phyloP scores from a whole-genome alignment of 1,140 invertebrate genomes.

The Penaeus indicus region DNA sequence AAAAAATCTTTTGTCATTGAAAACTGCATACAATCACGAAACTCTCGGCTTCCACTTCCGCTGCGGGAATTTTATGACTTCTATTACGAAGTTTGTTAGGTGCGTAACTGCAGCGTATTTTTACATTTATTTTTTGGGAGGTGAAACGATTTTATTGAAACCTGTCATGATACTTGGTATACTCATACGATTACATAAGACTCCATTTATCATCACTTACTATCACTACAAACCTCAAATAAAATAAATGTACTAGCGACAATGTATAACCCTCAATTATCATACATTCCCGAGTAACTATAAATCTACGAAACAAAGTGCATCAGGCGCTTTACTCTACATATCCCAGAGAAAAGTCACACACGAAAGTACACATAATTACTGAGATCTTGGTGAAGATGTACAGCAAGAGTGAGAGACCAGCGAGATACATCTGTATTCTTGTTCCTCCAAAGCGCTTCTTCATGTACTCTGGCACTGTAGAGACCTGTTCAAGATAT shows the following conservation, averaged over 20 bases:
- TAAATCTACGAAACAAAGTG: background rate
- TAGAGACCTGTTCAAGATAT: constrained; percentile 67
- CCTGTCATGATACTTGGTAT: background rate
- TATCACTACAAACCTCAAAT: background rate
- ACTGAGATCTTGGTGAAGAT: constrained; percentile 76
- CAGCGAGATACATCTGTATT: constrained; percentile 73
- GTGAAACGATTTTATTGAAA: background rate
- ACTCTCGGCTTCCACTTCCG: too few relatives aligned
- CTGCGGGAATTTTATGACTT: too few relatives aligned
- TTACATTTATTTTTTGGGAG: too few relatives aligned
- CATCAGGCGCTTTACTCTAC: too few relatives aligned
- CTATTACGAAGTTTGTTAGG: too few relatives aligned
- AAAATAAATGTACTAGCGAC: too few relatives aligned
- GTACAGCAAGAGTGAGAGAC: constrained; percentile 73
- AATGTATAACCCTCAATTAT: too few relatives aligned
- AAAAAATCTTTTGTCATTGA: too few relatives aligned
- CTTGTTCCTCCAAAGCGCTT: constrained; percentile 74
- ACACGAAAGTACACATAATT: constrained; percentile 65
- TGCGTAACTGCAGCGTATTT: too few relatives aligned
- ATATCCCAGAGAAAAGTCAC: too few relatives aligned
- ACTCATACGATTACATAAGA: background rate
- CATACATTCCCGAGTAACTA: too few relatives aligned
- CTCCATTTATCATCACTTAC: background rate
- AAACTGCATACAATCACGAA: too few relatives aligned
- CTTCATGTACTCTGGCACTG: constrained; percentile 74